Percentiles rank a stretch among this genome's conserved stretches.
Conservation (phyloP, 2,797 vertebrate genomes). For the Leptodactylus fallax region DNA sequence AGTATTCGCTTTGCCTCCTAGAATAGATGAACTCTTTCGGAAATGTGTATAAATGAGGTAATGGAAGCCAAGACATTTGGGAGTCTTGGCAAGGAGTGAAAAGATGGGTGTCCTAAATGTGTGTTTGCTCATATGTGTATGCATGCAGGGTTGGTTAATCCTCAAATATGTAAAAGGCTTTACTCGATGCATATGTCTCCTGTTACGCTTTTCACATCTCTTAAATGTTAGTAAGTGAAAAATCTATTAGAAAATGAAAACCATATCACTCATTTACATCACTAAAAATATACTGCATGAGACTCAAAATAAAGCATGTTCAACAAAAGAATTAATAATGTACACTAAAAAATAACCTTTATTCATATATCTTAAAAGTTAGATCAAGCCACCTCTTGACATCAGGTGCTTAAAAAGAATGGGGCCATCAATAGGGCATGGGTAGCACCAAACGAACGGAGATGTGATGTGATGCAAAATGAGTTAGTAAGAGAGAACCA, state of each 20-base stretch:
- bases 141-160: neutral
- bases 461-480: no score
- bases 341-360: no score
- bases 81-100: neutral
- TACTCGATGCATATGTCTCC: neutral
- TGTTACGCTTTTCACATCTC: neutral
- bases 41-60: neutral
- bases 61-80: neutral
- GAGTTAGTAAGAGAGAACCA: no score
- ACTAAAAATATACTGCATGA: no score
- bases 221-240: neutral
- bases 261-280: no score
- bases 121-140: neutral
- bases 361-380: no score
- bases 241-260: neutral
- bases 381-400: no score
- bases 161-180: neutral
- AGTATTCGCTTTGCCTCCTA: slow-evolving; percentile 73
- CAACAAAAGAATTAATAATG: no score
- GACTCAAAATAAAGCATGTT: no score
- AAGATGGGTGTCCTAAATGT: neutral
- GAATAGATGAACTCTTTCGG: slow-evolving; percentile 61
- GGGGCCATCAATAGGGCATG: no score
- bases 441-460: no score
- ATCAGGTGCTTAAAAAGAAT: no score